Conservation (phyloP, 2,113 vertebrate genomes). For the Merops nubicus region DNA sequence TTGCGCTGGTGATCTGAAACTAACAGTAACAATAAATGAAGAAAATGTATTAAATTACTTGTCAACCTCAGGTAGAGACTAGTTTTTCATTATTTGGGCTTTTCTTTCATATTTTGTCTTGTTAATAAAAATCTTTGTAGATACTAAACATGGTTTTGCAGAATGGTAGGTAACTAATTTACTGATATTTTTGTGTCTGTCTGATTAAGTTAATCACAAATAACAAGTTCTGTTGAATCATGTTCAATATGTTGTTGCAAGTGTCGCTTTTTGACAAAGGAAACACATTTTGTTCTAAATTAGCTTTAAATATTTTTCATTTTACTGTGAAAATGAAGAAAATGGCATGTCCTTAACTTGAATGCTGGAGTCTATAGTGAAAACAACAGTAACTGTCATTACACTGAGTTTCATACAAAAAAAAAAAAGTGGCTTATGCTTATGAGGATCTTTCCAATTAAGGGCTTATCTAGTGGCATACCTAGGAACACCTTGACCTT, state of each 20-base stretch:
- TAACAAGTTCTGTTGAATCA: background rate
- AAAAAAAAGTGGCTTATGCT: background rate
- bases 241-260: background rate
- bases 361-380: background rate
- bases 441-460: background rate
- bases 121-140: background rate
- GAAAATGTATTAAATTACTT: background rate
- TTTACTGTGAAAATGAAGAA: background rate
- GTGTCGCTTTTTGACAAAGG: background rate
- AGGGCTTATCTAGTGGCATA: background rate
- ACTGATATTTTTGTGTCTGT: background rate
- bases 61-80: background rate
- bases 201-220: background rate
- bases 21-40: background rate
- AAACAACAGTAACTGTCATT: background rate
- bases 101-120: background rate
- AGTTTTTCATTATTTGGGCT: background rate
- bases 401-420: background rate
- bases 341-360: background rate
- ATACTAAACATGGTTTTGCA: background rate
- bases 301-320: background rate
- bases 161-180: background rate
- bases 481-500: background rate
- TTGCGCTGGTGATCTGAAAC: background rate
- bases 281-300: background rate